These are phyloP conservation scores for Bilobella aurantiaca DNA, from an alignment of 1,140 invertebrate species.

Conservation along the genomic window DNA sequence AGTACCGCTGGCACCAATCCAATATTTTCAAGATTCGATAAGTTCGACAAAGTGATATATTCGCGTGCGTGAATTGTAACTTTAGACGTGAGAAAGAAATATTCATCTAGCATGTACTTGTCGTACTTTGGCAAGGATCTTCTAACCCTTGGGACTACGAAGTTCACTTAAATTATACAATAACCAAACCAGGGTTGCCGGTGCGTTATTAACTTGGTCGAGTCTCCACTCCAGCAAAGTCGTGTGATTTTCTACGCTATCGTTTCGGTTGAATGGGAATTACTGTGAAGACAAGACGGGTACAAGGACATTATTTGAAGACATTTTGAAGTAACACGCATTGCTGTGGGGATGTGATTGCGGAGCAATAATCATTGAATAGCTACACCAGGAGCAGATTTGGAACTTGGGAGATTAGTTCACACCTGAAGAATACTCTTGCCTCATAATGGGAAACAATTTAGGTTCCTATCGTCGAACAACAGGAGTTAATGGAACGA, in stretches of 20 bases:
- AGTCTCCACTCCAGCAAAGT: no score
- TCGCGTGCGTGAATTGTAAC: background rate
- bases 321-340: background rate
- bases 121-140: no score
- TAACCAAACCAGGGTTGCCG: no score
- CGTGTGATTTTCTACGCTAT: no score
- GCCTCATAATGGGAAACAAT: constrained; percentile 24
- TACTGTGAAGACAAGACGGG: background rate
- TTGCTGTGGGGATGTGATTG: background rate
- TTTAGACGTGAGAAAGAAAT: background rate
- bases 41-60: background rate
- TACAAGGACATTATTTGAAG: no score
- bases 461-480: constrained; percentile 18
- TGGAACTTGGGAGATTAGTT: no score
- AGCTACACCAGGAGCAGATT: no score
- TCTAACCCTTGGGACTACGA: no score
- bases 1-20: background rate
- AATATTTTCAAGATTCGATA: background rate
- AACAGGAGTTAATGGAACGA: constrained; percentile 15
- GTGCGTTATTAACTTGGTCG: no score
- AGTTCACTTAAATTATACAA: no score
- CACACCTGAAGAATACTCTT: background rate
- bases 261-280: background rate
- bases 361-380: no score
- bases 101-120: no score